These are phyloP conservation scores for Salarias fasciatus DNA, from an alignment of 2,797 vertebrate species.

Conservation along the genomic window DNA sequence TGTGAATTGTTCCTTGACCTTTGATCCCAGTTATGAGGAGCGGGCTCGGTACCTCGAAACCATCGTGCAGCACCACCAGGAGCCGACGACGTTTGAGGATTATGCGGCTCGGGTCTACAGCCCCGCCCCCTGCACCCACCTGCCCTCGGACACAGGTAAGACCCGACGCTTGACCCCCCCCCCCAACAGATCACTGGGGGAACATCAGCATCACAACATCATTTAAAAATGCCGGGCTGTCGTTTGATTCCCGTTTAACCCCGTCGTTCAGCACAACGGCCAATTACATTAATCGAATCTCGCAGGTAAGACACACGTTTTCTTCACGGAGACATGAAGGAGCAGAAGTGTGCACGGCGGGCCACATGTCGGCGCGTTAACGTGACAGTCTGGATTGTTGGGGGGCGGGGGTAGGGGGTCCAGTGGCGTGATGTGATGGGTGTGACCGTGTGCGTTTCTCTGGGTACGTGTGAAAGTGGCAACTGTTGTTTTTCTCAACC, in stretches of 20 bases:
- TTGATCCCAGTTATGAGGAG: slow-evolving; percentile 91
- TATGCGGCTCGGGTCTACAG: slow-evolving; percentile 97
- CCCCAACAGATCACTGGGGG: no score
- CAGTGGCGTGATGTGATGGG: slow-evolving; percentile 5
- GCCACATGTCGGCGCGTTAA: not conserved
- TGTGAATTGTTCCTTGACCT: slow-evolving; percentile 83
- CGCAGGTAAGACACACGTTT: not conserved
- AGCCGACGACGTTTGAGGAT: slow-evolving; percentile 96
- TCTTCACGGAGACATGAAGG: not conserved
- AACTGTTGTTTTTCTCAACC: slow-evolving; percentile 21
- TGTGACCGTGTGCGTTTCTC: slow-evolving; percentile 11
- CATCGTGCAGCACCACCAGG: slow-evolving; percentile 95
- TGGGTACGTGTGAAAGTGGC: slow-evolving; percentile 25
- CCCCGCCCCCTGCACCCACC: slow-evolving; percentile 93
- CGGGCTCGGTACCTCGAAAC: slow-evolving; percentile 95
- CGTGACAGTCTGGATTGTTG: not conserved
- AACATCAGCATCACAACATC: no score
- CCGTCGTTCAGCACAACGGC: slow-evolving; percentile 1
- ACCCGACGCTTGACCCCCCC: not conserved
- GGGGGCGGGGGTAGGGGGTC: no score
- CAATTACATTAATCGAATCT: slow-evolving; percentile 30
- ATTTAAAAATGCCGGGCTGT: no score
- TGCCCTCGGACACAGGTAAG: slow-evolving; percentile 91
- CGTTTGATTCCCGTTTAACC: slow-evolving; percentile 19
- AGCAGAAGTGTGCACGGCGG: not conserved